Evolutionary conservation across 2,888 invertebrate genomes (phyloP), one percentile per base, ranked within the genome.

Genomic region (Hirtodrosophila duncani): DNA sequence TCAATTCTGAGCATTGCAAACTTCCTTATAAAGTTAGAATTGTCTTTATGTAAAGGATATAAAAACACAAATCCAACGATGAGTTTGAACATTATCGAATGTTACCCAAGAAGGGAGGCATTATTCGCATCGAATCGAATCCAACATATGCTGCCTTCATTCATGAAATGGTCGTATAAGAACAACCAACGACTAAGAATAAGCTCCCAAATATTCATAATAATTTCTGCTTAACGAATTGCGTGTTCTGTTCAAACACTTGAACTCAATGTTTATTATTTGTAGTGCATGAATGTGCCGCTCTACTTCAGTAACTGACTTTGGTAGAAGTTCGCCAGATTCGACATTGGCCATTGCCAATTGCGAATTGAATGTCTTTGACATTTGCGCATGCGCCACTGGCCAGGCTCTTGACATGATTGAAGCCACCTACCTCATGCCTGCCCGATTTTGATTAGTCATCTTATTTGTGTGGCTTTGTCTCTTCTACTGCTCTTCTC

Each of bases 161-260:
- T 71, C 80, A 79, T 71, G 64, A 79, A 75, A 71, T 49, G 53
- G 42, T 55, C 27, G 46, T 49, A 50, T 42, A 51, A 77, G 65
- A 56, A 50, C 21, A 41, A 37, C 14, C 48, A 34, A 44, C 52
- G 46, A 24, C 21, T 45, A 39, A 30, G 24, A 44, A 29, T 21
- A n/a, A n/a, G 20, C 8, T 9, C 9, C 4, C 8, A 27, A 23
- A 23, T 29, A 37, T 20, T 45, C 20, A 20, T 11, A 24, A n/a
- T n/a, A n/a, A n/a, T n/a, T n/a, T n/a, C n/a, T n/a, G n/a, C n/a
- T n/a, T n/a, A n/a, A n/a, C n/a, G n/a, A n/a, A n/a, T n/a, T n/a
- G n/a, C n/a, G n/a, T n/a, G n/a, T n/a, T n/a, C n/a, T n/a, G n/a
- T n/a, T n/a, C n/a, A n/a, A n/a, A n/a, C n/a, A n/a, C n/a, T n/a